Base-by-base conservation (phyloP, 2,797 vertebrate species). In the Dermochelys coriacea region DNA sequence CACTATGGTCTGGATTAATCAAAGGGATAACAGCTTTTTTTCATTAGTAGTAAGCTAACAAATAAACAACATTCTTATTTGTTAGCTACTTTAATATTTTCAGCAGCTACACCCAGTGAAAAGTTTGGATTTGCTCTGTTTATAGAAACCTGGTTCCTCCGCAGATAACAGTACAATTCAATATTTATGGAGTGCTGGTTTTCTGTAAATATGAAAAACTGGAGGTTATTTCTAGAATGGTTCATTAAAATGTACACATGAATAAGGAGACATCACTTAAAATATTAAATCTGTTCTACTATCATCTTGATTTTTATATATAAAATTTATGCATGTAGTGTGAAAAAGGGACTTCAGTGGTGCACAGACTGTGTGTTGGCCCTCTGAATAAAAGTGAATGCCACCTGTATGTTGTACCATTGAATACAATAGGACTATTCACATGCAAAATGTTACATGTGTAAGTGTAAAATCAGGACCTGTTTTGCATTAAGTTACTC, bases 31-130 rank as follows among this genome's bases (percentile, higher is more conserved):
- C 96, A 96, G 95, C 92, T 92, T 96, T 96, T 88, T 97, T 95
- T 97, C 96, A 97, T 97, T 97, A 96, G 93, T 88, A 82, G 96
- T 94, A 90, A 93, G 95, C 95, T 97, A 97, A 96, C 92, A 94
- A 97, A 95, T 97, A 97, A 97, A 97, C 95, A 97, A 97, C 96
- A 97, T 96, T 97, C 95, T 94, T 97, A 91, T 97, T 96, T 96
- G 95, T 96, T 96, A 94, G 92, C 93, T 96, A 64, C 34, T 75
- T 77, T 95, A 95, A 97, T 95, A 91, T 96, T 97, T 96, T 95
- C 89, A 91, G 86, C 96, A 97, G 89, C 86, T 97, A 92, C 61
- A 85, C 55, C 41, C 71, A 89, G 87, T 85, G 97, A 97, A 97
- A 97, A 96, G 89, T 96, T 91, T 91, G 80, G 89, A 91, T 97